phyloP scores from a whole-genome alignment of 2,113 vertebrate species.

The Pelecanoides urinatrix region DNA sequence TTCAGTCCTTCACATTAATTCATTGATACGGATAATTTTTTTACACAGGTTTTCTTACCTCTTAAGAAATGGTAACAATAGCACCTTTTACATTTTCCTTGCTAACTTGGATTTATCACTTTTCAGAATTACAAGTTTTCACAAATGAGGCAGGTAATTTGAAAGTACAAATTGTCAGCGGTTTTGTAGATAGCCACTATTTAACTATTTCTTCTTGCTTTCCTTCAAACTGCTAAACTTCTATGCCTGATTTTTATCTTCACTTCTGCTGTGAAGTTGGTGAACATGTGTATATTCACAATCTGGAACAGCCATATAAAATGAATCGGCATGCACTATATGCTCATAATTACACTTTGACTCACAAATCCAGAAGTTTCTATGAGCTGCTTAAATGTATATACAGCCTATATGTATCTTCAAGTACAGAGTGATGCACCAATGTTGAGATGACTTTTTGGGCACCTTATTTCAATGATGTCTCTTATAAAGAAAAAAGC shows the following conservation, averaged over 20 bases:
- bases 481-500: neutral
- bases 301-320: neutral
- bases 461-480: neutral
- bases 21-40: neutral
- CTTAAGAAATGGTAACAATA: neutral
- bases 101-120: neutral
- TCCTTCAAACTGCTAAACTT: neutral
- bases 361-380: neutral
- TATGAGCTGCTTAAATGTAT: neutral
- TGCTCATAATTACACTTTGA: neutral
- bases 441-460: neutral
- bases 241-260: neutral
- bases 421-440: neutral
- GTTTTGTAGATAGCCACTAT: neutral
- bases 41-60: neutral
- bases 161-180: neutral
- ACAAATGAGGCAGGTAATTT: neutral
- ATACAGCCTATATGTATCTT: neutral
- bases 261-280: neutral
- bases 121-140: neutral
- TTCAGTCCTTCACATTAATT: neutral
- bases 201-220: neutral
- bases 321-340: neutral
- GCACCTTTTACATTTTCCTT: neutral
- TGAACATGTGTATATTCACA: neutral